These are phyloP conservation scores for Monomorium pharaonis DNA, from an alignment of 1,140 invertebrate species.

Conservation along the genomic window DNA sequence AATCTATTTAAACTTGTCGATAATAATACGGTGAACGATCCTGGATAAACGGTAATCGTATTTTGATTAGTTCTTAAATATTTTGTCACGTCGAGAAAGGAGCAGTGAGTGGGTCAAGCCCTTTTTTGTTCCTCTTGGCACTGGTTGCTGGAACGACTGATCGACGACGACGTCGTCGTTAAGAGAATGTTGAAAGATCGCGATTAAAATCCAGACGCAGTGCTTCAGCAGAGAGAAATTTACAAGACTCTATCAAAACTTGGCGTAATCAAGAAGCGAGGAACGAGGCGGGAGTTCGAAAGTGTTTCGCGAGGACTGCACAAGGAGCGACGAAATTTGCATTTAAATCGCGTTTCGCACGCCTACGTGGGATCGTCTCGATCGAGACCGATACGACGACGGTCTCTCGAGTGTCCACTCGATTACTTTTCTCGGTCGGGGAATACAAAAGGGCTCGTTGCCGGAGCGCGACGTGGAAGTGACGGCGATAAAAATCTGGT, in stretches of 20 bases:
- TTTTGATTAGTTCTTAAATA: background rate
- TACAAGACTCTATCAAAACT: slow-evolving; percentile 66
- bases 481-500: slow-evolving; percentile 70
- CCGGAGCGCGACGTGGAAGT: slow-evolving; percentile 70
- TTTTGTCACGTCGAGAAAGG: background rate
- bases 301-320: slow-evolving; percentile 51
- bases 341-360: slow-evolving; percentile 67
- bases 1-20: background rate
- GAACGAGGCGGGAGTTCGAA: slow-evolving; percentile 35
- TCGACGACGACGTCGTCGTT: slow-evolving; percentile 16
- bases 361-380: slow-evolving; percentile 49
- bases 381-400: slow-evolving; percentile 54
- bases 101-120: background rate
- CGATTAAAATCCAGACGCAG: slow-evolving; percentile 55
- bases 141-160: background rate
- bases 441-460: slow-evolving; percentile 58
- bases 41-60: background rate
- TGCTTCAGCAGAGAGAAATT: slow-evolving; percentile 33
- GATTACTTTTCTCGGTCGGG: slow-evolving; percentile 37
- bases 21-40: background rate
- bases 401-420: slow-evolving; percentile 46
- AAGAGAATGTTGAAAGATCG: slow-evolving; percentile 39
- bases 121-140: background rate
- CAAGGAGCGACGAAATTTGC: slow-evolving; percentile 64
- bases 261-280: slow-evolving; percentile 63